A percentile compares a stretch with the other conserved stretches of the same genome.
phyloP scores from a whole-genome alignment of 2,888 invertebrate genomes.

The Saturnia japonica region DNA sequence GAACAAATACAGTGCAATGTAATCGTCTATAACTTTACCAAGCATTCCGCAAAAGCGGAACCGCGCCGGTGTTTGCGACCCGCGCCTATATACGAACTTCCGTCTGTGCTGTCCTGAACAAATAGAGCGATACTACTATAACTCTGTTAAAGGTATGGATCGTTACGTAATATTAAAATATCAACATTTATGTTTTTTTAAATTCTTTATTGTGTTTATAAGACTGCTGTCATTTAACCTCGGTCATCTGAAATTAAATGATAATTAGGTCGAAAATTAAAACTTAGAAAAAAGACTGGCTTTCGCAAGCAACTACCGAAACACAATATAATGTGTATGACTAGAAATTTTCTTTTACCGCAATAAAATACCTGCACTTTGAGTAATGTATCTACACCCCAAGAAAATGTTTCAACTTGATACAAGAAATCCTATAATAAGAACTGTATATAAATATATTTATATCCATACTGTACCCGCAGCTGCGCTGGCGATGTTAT shows the following conservation, averaged over 20 bases:
- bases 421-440: too few relatives aligned
- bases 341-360: background rate
- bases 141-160: background rate
- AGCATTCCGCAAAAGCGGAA: conserved; percentile 54
- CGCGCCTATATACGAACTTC: conserved; percentile 69
- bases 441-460: too few relatives aligned
- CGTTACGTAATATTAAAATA: background rate
- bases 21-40: conserved; percentile 42
- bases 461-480: too few relatives aligned
- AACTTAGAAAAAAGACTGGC: background rate
- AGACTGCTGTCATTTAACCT: too few relatives aligned
- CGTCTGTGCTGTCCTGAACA: conserved; percentile 65
- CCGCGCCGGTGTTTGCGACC: conserved; percentile 60
- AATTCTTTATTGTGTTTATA: too few relatives aligned
- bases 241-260: too few relatives aligned
- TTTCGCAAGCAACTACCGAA: background rate
- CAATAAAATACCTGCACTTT: too few relatives aligned
- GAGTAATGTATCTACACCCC: too few relatives aligned
- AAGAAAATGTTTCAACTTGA: too few relatives aligned
- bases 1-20: conserved; percentile 14
- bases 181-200: background rate
- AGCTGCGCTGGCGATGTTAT: too few relatives aligned
- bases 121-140: conserved; percentile 53
- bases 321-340: background rate
- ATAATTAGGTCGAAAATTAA: background rate